phyloP scores from a whole-genome alignment of 2,888 invertebrate species.

The Nomada ferruginata region DNA sequence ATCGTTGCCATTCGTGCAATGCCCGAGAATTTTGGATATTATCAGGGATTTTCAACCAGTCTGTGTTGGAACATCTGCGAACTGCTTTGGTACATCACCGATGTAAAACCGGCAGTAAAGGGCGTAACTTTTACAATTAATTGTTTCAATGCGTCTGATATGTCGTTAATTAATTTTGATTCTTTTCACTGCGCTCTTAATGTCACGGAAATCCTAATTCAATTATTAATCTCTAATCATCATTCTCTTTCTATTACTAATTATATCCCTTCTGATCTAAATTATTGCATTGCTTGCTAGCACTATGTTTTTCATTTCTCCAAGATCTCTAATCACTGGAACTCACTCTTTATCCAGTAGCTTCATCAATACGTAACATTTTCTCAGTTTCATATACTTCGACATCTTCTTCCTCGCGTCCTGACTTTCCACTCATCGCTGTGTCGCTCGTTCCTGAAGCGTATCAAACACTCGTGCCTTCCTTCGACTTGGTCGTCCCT shows the following conservation, averaged over 20 bases:
- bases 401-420: conserved; percentile 25
- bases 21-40: conserved; percentile 72
- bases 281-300: too few species aligned
- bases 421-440: conserved; percentile 23
- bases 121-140: conserved; percentile 1
- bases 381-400: conserved; percentile 31
- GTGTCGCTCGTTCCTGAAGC: conserved; percentile 38
- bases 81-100: conserved; percentile 46
- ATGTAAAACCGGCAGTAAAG: conserved; percentile 41
- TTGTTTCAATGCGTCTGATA: conserved; percentile 25
- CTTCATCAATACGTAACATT: conserved; percentile 32
- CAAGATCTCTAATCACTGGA: background rate
- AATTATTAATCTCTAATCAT: background rate
- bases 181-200: background rate
- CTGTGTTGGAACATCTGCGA: conserved; percentile 58
- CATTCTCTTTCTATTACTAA: too few species aligned
- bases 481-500: conserved; percentile 9
- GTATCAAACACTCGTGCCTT: conserved; percentile 51
- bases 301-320: too few species aligned
- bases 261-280: too few species aligned
- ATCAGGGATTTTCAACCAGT: conserved; percentile 68
- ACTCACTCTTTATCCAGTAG: conserved; percentile 30
- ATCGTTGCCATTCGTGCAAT: conserved; percentile 52
- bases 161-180: conserved; percentile 49
- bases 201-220: background rate